Conservation (phyloP, 2,113 vertebrate species). For the Pithys albifrons region DNA sequence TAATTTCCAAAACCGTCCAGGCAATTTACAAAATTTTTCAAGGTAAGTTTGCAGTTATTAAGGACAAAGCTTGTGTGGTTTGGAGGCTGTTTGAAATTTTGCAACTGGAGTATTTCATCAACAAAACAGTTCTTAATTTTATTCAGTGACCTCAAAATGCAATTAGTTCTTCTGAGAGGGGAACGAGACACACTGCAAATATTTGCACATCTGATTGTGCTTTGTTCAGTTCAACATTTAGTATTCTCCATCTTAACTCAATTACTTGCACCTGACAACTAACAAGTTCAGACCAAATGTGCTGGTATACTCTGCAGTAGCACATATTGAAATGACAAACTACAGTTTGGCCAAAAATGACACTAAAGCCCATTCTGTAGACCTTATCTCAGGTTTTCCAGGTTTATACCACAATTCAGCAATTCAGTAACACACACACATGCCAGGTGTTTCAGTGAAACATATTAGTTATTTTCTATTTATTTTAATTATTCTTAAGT, state of each 20-base stretch:
- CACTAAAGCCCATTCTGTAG: neutral
- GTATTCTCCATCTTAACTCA: neutral
- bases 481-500: neutral
- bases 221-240: neutral
- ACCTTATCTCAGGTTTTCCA: neutral
- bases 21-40: neutral
- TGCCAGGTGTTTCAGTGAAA: neutral
- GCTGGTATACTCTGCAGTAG: fast-evolving
- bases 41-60: neutral
- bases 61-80: neutral
- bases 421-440: neutral
- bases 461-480: neutral
- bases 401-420: neutral
- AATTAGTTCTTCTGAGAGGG: neutral
- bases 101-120: neutral
- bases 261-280: neutral
- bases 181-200: neutral
- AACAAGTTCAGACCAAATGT: neutral
- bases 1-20: neutral
- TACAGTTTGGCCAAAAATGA: neutral
- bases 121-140: neutral
- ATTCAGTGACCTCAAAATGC: neutral
- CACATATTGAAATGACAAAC: neutral
- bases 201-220: neutral
- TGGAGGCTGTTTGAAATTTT: neutral